A percentile compares a stretch with the other conserved stretches of the same genome.
phyloP scores from a whole-genome alignment of 2,797 vertebrate species.

The Sternarchorhynchus goeldii region DNA sequence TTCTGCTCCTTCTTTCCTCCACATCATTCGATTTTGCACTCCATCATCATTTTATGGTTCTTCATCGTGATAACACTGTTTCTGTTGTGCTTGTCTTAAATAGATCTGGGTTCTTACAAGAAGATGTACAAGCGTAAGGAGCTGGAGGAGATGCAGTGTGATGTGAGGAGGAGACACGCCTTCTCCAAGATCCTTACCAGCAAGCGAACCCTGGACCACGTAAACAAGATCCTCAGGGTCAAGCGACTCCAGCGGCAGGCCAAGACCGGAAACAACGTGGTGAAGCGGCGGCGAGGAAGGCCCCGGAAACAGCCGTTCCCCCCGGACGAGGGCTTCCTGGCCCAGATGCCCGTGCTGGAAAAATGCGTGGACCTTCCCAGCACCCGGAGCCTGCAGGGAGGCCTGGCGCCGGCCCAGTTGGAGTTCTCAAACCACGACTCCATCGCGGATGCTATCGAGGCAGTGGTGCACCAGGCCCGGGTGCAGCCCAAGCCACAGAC shows the following conservation, averaged over 20 bases:
- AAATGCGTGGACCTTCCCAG: slow-evolving; percentile 91
- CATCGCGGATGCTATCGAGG: slow-evolving; percentile 93
- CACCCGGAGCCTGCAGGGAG: slow-evolving; percentile 81
- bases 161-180: slow-evolving; percentile 92
- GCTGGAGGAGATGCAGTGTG: slow-evolving; percentile 94
- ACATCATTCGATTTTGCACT: too few relatives aligned
- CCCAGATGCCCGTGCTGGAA: slow-evolving; percentile 94
- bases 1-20: too few relatives aligned
- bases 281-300: slow-evolving; percentile 91
- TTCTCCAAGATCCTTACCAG: slow-evolving; percentile 89
- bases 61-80: background rate
- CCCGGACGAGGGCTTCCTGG: slow-evolving; percentile 81
- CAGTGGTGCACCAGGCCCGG: slow-evolving; percentile 92
- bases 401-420: slow-evolving; percentile 78
- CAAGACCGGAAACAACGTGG: slow-evolving; percentile 98
- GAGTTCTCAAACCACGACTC: slow-evolving; percentile 88
- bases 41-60: too few relatives aligned
- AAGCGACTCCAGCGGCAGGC: slow-evolving; percentile 98
- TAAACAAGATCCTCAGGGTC: slow-evolving; percentile 98
- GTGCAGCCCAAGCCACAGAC: slow-evolving; percentile 65
- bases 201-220: slow-evolving; percentile 95
- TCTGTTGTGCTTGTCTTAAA: slow-evolving; percentile 39
- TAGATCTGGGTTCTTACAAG: slow-evolving; percentile 82
- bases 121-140: slow-evolving; percentile 90
- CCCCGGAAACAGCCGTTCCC: slow-evolving; percentile 87